Evolutionary conservation across 1,140 invertebrate genomes (phyloP), one percentile per base, ranked within the genome.

Genomic region (Hylaeus anthracinus): DNA sequence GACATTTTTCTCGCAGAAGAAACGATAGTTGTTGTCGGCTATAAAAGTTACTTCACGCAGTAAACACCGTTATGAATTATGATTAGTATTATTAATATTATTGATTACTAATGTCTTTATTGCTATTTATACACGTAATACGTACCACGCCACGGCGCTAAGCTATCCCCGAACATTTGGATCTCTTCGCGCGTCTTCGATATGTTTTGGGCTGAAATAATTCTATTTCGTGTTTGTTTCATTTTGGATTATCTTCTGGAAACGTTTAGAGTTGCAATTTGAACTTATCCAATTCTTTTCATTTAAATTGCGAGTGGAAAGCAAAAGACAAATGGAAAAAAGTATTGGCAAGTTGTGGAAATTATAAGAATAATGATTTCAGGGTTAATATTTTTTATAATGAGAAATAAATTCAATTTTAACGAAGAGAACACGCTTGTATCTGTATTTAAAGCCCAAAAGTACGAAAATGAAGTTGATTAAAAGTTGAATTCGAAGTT

Each of bases 1-100:
- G 45, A 58, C 9, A 51, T 9, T 48, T 69, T 66, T 66, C 51
- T 67, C 51, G 3, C 53, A 45, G 53, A 37, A 37, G 26, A 55
- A 26, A 37, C 51, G 64, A 69, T 56, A 58, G 14, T 43, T 48
- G 43, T 58, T 15, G 58, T 56, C 15, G 55, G 39, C 15, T 76
- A 64, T 82, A 70, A 56, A 69, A 26, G 48, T 70, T 58, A 60
- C 43, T 79, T 79, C 64, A 55, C 51, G 51, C 48, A 26, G 4
- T 72, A 79, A 26, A 63, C 9, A 53, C n/a, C 63, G 48, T 72
- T 79, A 72, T 64, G 12, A n/a, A 77, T 61, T 77, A 60, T 26
- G 5, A 72, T 72, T 72, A 78, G 58, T 72, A 61, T 55, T 78
- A 79, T 70, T 63, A 39, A 70, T 55, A 79, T 5, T n/a, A 72